These are phyloP conservation scores for Autographa gamma DNA, from an alignment of 2,888 invertebrate genomes.

Conservation along the genomic window DNA sequence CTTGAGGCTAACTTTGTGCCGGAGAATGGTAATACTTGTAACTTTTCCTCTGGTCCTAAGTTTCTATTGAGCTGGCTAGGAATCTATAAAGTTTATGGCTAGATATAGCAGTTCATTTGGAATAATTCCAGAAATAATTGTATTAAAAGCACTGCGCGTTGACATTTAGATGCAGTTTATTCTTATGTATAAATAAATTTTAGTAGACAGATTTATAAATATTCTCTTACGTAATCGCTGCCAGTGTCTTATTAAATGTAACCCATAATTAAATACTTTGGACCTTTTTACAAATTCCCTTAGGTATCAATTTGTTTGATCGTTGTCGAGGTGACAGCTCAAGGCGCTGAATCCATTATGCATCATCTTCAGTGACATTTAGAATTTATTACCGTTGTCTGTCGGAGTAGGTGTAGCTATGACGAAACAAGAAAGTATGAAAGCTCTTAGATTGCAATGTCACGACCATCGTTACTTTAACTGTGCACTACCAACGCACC, in stretches of 20 bases:
- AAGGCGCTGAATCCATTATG: slow-evolving; percentile 78
- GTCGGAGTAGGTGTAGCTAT: slow-evolving; percentile 75
- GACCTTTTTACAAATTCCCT: slow-evolving; percentile 24
- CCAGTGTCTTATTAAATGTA: background rate
- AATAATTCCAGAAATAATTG: background rate
- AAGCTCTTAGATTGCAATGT: slow-evolving; percentile 58
- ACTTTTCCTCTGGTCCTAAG: background rate
- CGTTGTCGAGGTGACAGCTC: slow-evolving; percentile 67
- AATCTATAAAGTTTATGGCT: background rate
- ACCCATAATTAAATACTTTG: slow-evolving; percentile 11
- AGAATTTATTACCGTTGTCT: slow-evolving; percentile 82
- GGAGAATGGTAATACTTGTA: slow-evolving; percentile 6
- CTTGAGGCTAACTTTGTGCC: slow-evolving; percentile 40
- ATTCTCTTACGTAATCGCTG: background rate
- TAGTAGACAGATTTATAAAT: background rate
- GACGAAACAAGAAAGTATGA: slow-evolving; percentile 63
- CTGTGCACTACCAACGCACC: slow-evolving; percentile 27
- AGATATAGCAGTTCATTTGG: background rate
- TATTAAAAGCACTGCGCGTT: background rate
- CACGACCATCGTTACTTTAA: slow-evolving; percentile 49
- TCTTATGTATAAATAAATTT: background rate
- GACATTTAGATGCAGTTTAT: background rate
- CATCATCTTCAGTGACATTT: slow-evolving; percentile 84
- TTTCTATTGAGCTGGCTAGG: slow-evolving; percentile 6
- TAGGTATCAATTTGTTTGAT: slow-evolving; percentile 46